Evolutionary conservation across 2,888 invertebrate genomes (phyloP), one percentile per base, ranked within the genome.

Genomic region (Protodeltote pygarga): DNA sequence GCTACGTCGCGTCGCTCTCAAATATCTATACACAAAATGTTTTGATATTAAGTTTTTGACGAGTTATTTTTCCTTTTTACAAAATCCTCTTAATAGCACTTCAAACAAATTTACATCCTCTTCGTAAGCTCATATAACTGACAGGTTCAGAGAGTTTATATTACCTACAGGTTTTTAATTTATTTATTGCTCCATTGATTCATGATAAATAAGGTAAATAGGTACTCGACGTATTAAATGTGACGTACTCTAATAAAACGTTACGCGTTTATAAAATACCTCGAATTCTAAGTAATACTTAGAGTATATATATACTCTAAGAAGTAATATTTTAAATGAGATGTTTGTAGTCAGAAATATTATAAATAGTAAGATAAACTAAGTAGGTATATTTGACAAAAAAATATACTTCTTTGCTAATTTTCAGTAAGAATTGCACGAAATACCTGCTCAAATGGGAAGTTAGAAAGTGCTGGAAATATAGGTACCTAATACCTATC

Each of bases 31-130:
- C 73, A 71, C 67, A 73, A 80, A 80, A 82, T 79, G 77, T 82
- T 83, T 85, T 87, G 85, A 85, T 84, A 81, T 86, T 84, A 87
- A 86, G 80, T 81, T 81, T 88, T 80, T 80, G 77, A 77, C 74
- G 83, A 80, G 77, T 72, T 75, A 80, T 83, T 83, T 79, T 86
- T 83, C 77, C 77, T 83, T 85, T 81, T 67, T 77, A 71, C 70
- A 76, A 83, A 83, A 81, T 79, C 79, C 71, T 85, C 77, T 86
- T 83, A 84, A 76, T 79, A 78, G 63, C 79, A 81, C 85, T 83
- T 86, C 87, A 85, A 85, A 85, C 83, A 84, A 83, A 81, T 85
- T 84, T 74, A 79, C 73, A 75, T 76, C 71, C 65, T 80, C 69
- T 69, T 75, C 61, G 72, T 65, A 67, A 73, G 73, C 75, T 80